These are phyloP conservation scores for Pterobdella sp. DNA, from an alignment of 2,888 invertebrate genomes.

Conservation along the genomic window DNA sequence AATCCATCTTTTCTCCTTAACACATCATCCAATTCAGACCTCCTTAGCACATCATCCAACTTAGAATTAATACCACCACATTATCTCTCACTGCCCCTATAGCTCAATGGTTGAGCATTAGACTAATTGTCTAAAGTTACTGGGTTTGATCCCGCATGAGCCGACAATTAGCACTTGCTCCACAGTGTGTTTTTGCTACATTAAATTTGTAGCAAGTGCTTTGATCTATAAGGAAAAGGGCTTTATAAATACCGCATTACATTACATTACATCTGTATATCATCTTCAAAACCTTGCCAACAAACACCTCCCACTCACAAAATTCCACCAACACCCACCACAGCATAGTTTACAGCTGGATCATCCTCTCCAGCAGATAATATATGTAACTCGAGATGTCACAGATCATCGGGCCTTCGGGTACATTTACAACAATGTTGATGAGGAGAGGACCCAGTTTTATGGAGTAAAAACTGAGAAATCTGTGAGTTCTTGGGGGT, in stretches of 20 bases:
- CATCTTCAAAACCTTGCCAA: too few species aligned
- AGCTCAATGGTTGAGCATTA: too few species aligned
- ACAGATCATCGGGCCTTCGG: slow-evolving; percentile 26
- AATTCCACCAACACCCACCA: neutral
- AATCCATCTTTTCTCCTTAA: neutral
- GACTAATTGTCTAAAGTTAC: too few species aligned
- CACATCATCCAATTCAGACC: neutral
- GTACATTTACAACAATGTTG: slow-evolving; percentile 20
- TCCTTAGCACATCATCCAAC: neutral
- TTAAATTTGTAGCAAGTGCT: too few species aligned
- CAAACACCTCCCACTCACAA: neutral
- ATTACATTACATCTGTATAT: too few species aligned
- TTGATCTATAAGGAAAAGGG: too few species aligned
- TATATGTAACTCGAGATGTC: slow-evolving; percentile 17
- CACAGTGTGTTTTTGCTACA: too few species aligned
- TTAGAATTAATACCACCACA: too few species aligned
- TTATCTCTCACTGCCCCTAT: too few species aligned
- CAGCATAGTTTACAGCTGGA: slow-evolving; percentile 14
- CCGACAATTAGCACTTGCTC: too few species aligned
- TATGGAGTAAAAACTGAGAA: slow-evolving; percentile 27
- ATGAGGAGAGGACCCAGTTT: slow-evolving; percentile 11
- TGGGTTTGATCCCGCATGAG: too few species aligned
- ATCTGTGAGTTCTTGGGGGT: slow-evolving; percentile 12
- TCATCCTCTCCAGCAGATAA: slow-evolving; percentile 9
- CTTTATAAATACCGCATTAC: too few species aligned